Base-by-base conservation (phyloP, 2,888 invertebrate genomes). In the Drosophila colorata region DNA sequence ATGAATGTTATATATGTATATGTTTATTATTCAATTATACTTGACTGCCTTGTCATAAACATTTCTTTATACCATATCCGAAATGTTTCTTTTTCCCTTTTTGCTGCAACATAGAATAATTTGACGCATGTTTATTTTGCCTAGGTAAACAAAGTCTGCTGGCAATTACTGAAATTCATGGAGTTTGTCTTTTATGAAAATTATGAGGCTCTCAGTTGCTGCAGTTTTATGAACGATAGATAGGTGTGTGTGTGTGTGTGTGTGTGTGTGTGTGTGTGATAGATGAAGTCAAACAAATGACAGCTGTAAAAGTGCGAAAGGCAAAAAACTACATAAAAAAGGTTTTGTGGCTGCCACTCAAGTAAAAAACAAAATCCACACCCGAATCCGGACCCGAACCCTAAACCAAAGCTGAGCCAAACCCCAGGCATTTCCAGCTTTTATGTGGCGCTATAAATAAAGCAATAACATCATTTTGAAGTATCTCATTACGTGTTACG, bases 381-480 rank as follows among this genome's bases (percentile, higher is more conserved):
- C 46, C 20, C 37, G 4, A 43, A 55, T 4, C 28, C 16, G 31
- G 51, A 1, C 33, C 31, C 20, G 38, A 44, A 8, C 14, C 13
- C 57, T 16, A 73, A 75, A 75, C 59, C 71, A 74, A 68, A 59
- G 56, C 64, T 33, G 52, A 66, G 40, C 44, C 48, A 41, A 60
- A 59, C 56, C 49, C 37, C 47, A 52, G 52, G 53, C 60, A 37
- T 33, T 77, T 56, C 33, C 67, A 64, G 72, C 52, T 76, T 83
- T 84, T 84, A 77, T 87, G 76, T 68, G 71, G 20, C 49, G 76
- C 88, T 74, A 85, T 85, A 86, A 85, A 85, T 85, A 83, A 87
- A 86, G 83, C 86, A 87, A 88, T 88, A 88, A 86, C 88, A 87
- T 88, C 80, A 87, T 80, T 87, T 87, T 88, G 86, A 86, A 88